These are phyloP conservation scores for Cervus canadensis DNA, from an alignment of 2,113 vertebrate genomes.

Conservation along the genomic window DNA sequence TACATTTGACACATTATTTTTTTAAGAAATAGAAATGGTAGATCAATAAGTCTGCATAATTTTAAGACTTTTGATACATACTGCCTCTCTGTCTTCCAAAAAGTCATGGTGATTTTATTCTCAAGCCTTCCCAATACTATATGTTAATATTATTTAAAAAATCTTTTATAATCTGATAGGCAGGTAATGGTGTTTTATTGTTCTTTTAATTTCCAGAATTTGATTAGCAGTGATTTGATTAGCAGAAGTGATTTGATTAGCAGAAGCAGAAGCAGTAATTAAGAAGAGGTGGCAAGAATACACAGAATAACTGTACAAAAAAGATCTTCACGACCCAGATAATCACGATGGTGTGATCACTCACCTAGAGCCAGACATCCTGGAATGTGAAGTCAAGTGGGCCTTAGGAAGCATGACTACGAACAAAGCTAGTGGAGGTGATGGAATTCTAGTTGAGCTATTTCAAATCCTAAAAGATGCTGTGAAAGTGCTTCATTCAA, in stretches of 20 bases:
- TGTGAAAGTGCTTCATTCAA: neutral
- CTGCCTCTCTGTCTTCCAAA: neutral
- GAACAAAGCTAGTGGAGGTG: neutral
- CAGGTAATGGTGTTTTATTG: neutral
- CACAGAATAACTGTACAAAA: neutral
- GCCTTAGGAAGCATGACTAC: neutral
- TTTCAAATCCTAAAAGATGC: neutral
- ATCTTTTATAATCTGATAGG: neutral
- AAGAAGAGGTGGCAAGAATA: neutral
- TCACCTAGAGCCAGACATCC: neutral
- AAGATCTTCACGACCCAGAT: neutral
- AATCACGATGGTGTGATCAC: neutral
- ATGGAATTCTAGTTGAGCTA: neutral
- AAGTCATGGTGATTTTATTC: neutral
- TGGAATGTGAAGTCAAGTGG: neutral
- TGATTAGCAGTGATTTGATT: neutral
- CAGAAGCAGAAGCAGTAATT: neutral
- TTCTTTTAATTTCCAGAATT: slow-evolving; percentile 21
- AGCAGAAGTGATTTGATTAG: neutral
- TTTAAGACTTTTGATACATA: neutral
- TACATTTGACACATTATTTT: neutral
- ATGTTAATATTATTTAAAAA: neutral
- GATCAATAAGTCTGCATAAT: neutral
- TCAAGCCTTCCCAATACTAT: neutral
- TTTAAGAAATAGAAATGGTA: slow-evolving; percentile 17